Evolutionary conservation across 1,140 invertebrate species (phyloP).

Genomic region (Trichonephila clavipes): DNA sequence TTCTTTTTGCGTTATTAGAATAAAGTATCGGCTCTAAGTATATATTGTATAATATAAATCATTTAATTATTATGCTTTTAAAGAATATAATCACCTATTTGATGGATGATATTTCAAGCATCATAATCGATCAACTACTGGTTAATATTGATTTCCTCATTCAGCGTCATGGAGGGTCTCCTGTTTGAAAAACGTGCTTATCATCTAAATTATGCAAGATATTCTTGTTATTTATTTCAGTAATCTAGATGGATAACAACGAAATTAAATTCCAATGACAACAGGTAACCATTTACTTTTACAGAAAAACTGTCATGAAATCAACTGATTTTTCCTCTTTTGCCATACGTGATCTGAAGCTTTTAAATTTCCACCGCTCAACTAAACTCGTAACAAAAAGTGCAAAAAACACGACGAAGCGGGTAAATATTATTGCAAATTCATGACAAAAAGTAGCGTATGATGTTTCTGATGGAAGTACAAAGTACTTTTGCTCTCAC

Average conservation of each 20-base stretch:
- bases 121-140: neutral
- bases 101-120: conserved; percentile 21
- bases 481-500: neutral
- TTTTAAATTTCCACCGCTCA: neutral
- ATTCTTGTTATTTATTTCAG: neutral
- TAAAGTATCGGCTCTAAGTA: neutral
- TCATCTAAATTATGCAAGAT: neutral
- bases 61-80: neutral
- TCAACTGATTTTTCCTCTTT: too few species aligned
- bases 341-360: neutral
- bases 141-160: neutral
- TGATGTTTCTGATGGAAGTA: neutral
- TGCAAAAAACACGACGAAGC: neutral
- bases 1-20: neutral
- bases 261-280: neutral
- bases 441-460: neutral
- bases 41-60: neutral
- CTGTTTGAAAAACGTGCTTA: neutral
- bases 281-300: neutral
- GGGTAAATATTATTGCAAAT: neutral
- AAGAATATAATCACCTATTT: neutral
- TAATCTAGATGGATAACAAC: neutral
- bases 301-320: neutral
- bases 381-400: neutral
- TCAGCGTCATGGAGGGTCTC: neutral